phyloP scores from a whole-genome alignment of 1,140 invertebrate species.

The Gonioctena quinquepunctata region DNA sequence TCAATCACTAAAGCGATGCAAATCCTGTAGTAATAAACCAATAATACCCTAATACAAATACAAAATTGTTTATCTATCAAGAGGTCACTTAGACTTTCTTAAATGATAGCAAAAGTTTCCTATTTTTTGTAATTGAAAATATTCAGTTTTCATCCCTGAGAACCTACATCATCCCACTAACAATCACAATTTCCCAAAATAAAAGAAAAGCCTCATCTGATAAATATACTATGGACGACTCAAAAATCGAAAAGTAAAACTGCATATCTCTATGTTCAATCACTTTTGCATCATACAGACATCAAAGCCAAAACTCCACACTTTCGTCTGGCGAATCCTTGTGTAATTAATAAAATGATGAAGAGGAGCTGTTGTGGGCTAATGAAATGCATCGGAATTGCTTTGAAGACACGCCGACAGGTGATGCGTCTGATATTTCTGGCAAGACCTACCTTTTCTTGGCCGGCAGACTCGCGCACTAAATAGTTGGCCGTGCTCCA shows the following conservation, averaged over 20 bases:
- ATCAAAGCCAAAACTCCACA: not conserved
- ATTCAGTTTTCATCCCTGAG: no score
- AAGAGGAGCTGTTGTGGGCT: constrained; percentile 28
- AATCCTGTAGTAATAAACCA: no score
- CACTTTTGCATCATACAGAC: not conserved
- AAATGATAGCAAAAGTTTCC: no score
- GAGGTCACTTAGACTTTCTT: no score
- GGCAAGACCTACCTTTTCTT: constrained; percentile 13
- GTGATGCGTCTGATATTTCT: constrained; percentile 36
- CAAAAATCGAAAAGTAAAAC: not conserved
- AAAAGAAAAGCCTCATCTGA: no score
- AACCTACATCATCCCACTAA: no score
- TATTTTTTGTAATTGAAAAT: no score
- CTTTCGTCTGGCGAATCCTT: not conserved
- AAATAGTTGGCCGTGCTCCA: constrained; percentile 31
- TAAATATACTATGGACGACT: no score
- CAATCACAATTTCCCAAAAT: no score
- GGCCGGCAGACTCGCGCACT: constrained; percentile 13
- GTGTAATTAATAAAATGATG: constrained; percentile 29
- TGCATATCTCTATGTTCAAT: not conserved
- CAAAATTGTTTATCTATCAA: no score
- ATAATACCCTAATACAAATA: no score
- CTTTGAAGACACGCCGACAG: constrained; percentile 35
- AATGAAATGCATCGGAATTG: constrained; percentile 31
- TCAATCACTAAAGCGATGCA: no score